Base-by-base conservation (phyloP, 2,113 vertebrate species). In the Elephas maximus region DNA sequence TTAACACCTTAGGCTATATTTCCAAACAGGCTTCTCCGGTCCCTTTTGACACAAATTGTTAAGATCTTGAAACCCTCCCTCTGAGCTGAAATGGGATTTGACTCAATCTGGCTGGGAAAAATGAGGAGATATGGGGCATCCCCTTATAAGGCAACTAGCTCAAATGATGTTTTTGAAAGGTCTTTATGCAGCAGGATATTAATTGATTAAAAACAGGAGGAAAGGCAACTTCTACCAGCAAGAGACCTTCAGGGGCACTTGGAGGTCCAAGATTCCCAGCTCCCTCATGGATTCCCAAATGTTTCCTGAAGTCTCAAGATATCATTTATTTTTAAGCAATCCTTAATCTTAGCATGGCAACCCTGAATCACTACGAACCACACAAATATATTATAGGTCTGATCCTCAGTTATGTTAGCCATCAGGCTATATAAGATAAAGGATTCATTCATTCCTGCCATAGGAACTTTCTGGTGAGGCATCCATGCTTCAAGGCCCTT, bases 21-120 rank as follows among this genome's bases (percentile, higher is more conserved):
- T 17, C 15, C 12, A 67, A 65, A 26, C 21, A 30, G 51, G 24
- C 20, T 9, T 24, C 28, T 92, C 21, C 2, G 78, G 69, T 57
- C 37, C 30, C 37, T 5, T 0, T 1, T 10, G 5, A 45, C 9
- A n/a, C 77, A 45, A 0, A 37, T 0, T 4, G 77, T 23, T 37
- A 2, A 7, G 69, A 37, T 17, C 65, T 62, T 63, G 8, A 20
- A 5, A 63, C n/a, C 3, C 21, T 33, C n/a, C 37, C 26, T 9
- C 33, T 10, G 44, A 20, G 15, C 53, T 65, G 3, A 53, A 67
- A 57, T 14, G 48, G 41, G 21, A 45, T 7, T 11, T 28, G 18
- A n/a, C 37, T 7, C 7, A 37, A 18, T 45, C 44, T 17, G 33
- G 77, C 51, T 60, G 0, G 20, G 85, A 20, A 9, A 18, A 60